Evolutionary conservation across 1,140 invertebrate species (phyloP).

Genomic region (Panagrolaimus sp.): DNA sequence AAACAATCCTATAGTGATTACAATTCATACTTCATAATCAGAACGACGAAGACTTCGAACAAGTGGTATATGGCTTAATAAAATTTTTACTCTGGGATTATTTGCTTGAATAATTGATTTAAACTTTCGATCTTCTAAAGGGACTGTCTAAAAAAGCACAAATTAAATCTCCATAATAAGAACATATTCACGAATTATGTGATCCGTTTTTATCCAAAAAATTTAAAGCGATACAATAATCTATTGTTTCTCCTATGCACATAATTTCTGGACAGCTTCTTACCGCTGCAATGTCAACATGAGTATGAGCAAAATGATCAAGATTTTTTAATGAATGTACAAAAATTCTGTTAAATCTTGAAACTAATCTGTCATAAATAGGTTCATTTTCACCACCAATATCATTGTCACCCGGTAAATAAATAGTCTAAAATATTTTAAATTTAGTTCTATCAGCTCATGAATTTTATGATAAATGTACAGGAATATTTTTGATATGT

Average conservation of each 20-base stretch:
- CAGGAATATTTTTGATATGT: conserved; percentile 16
- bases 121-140: neutral
- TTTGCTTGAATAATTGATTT: neutral
- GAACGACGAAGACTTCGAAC: conserved; percentile 13
- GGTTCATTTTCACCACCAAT: conserved; percentile 37
- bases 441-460: neutral
- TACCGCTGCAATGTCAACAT: neutral
- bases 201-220: too few relatives aligned
- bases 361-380: conserved; percentile 16
- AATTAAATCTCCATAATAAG: too few relatives aligned
- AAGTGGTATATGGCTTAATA: conserved; percentile 37
- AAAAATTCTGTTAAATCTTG: neutral
- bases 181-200: too few relatives aligned
- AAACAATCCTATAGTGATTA: neutral
- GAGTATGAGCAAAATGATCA: neutral
- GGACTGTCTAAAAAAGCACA: too few relatives aligned
- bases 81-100: conserved; percentile 4
- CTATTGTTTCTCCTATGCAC: too few relatives aligned
- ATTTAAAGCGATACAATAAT: too few relatives aligned
- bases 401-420: conserved; percentile 40
- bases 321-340: neutral
- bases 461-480: conserved; percentile 12
- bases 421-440: conserved; percentile 26
- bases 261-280: too few relatives aligned
- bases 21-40: neutral